phyloP scores from a whole-genome alignment of 2,797 vertebrate species.

The Florisuga fusca region DNA sequence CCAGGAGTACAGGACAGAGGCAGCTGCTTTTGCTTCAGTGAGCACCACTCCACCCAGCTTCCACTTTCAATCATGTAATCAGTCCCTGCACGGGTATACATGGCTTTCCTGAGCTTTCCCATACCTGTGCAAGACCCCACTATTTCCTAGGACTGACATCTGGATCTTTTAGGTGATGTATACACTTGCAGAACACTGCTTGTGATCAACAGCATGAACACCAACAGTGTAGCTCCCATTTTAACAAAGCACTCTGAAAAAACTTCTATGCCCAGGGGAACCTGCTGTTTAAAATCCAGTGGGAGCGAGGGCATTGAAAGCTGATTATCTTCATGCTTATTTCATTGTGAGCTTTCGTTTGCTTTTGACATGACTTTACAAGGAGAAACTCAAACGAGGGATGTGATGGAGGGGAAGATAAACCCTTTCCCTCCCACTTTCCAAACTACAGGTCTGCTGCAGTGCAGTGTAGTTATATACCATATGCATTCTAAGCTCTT shows the following conservation, averaged over 20 bases:
- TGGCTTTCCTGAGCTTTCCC: background rate
- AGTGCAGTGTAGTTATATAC: background rate
- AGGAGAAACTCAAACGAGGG: constrained; percentile 21
- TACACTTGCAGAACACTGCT: background rate
- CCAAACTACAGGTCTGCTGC: constrained; percentile 19
- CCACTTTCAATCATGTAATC: background rate
- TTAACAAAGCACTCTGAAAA: background rate
- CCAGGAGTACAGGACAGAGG: background rate
- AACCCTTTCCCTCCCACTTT: constrained; percentile 18
- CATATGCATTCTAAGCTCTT: constrained; percentile 21
- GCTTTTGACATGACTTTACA: constrained; percentile 2
- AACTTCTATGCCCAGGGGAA: background rate
- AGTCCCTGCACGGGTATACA: background rate
- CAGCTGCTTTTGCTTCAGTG: background rate
- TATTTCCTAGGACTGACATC: background rate
- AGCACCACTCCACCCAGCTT: background rate
- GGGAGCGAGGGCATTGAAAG: background rate
- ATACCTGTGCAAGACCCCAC: background rate
- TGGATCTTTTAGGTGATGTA: background rate
- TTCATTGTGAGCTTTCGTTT: background rate
- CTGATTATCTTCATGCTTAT: background rate
- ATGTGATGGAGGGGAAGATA: background rate
- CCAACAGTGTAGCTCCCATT: background rate
- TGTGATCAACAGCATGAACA: background rate
- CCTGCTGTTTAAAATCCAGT: background rate